Conservation (phyloP, 2,888 invertebrate genomes). For the Lasioglossum marginatum region DNA sequence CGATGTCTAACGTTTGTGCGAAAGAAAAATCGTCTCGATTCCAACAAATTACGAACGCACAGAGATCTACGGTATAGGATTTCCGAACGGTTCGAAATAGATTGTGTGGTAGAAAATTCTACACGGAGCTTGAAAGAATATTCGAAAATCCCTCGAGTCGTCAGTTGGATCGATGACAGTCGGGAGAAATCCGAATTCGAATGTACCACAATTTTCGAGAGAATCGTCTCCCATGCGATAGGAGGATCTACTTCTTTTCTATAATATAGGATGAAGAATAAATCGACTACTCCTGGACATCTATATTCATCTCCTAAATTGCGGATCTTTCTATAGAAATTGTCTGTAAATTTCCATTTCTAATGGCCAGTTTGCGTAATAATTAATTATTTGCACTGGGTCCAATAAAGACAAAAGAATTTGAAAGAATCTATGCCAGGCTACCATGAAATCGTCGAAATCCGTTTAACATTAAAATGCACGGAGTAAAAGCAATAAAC, state of each 20-base stretch:
- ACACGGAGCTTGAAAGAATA: neutral
- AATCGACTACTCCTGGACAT: neutral
- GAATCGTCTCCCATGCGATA: neutral
- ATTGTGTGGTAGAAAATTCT: neutral
- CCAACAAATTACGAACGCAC: neutral
- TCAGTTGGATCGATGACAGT: neutral
- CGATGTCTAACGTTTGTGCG: neutral
- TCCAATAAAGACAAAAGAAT: no score
- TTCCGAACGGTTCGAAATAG: neutral
- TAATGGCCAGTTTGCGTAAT: neutral
- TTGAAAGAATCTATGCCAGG: no score
- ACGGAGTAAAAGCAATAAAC: neutral
- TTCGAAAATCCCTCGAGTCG: neutral
- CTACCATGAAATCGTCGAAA: neutral
- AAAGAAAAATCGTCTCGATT: neutral
- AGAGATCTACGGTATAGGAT: neutral
- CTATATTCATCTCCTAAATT: neutral
- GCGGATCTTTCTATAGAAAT: neutral
- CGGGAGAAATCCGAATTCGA: neutral
- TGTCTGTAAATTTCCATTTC: neutral
- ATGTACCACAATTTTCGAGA: neutral
- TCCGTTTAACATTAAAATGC: neutral
- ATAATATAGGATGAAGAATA: neutral
- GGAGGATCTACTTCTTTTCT: neutral
- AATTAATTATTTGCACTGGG: no score